Base-by-base conservation (phyloP, 2,797 vertebrate genomes). In the Anableps anableps region DNA sequence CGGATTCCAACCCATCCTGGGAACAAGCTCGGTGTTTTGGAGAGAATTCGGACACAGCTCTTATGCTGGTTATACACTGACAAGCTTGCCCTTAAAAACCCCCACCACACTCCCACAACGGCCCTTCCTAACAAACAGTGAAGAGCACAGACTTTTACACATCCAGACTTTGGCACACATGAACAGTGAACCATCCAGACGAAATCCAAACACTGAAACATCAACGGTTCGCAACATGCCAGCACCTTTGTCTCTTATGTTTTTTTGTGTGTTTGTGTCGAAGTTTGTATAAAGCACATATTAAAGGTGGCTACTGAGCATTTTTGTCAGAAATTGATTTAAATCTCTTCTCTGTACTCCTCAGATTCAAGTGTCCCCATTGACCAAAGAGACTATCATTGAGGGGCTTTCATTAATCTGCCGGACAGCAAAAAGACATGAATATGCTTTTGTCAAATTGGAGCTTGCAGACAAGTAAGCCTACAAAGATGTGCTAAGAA, bases 371-470 rank as follows among this genome's bases (percentile, higher is more conserved):
- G 31, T 84, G 64, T 89, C 79, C 8, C 90, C 92, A 5, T 91
- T 99, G 89, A 97, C 95, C 0, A 93, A 96, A 86, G 95, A 96
- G 58, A 85, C 85, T 38, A 89, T 98, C 79, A 90, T 83, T 45
- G 93, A 96, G 64, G 95, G 96, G 10, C 96, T 99, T 1, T 98
- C 97, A 5, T 90, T 98, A 77, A 93, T 99, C 80, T 96, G 95
- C 80, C 96, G 95, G 89, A 98, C 95, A 0, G 96, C 95, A 79
- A 96, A 93, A n/a, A 97, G 97, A 72, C 92, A 99, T 76, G 95
- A 95, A 51, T 97, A 99, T 9, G 96, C 97, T 19, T 99, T 96
- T 41, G 94, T 97, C 77, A 98, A 94, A 92, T 91, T 98, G 87
- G 95, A 98, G 75, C 88, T 97, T 38, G 96, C 93, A 82, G 77